Percentiles rank a stretch among this genome's conserved stretches.
phyloP scores from a whole-genome alignment of 2,888 invertebrate species.

The Volucella inanis region DNA sequence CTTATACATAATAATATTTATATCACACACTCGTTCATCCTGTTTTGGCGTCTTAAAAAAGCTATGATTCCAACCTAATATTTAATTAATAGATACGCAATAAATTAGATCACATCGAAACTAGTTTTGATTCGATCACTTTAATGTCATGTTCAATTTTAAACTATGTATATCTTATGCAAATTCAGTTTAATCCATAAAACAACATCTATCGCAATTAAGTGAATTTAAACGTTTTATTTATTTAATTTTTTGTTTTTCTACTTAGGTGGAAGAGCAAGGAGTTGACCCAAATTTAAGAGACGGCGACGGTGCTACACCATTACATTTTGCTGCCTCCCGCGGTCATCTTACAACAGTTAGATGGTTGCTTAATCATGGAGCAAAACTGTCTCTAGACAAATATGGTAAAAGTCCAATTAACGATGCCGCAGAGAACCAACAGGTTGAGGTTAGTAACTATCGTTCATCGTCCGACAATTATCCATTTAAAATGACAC shows the following conservation, averaged over 20 bases:
- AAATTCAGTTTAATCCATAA: no score
- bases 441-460: slow-evolving; percentile 90
- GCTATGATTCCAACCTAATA: neutral
- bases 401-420: slow-evolving; percentile 95
- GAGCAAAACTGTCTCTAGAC: slow-evolving; percentile 91
- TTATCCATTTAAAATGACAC: neutral
- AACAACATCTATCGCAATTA: no score
- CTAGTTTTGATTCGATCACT: no score
- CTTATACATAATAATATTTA: no score
- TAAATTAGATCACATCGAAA: no score
- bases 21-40: no score
- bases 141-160: no score
- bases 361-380: slow-evolving; percentile 92
- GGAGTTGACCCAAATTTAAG: slow-evolving; percentile 92
- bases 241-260: no score
- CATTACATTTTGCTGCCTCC: slow-evolving; percentile 94
- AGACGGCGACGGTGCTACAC: slow-evolving; percentile 94
- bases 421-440: slow-evolving; percentile 95
- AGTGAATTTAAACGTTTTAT: slow-evolving; percentile 3
- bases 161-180: no score
- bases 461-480: no score
- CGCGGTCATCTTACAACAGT: slow-evolving; percentile 91
- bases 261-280: slow-evolving; percentile 89
- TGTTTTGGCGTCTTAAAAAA: neutral
- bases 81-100: no score